Evolutionary conservation across 2,113 vertebrate species (phyloP).

Genomic region (Petroica traversi): DNA sequence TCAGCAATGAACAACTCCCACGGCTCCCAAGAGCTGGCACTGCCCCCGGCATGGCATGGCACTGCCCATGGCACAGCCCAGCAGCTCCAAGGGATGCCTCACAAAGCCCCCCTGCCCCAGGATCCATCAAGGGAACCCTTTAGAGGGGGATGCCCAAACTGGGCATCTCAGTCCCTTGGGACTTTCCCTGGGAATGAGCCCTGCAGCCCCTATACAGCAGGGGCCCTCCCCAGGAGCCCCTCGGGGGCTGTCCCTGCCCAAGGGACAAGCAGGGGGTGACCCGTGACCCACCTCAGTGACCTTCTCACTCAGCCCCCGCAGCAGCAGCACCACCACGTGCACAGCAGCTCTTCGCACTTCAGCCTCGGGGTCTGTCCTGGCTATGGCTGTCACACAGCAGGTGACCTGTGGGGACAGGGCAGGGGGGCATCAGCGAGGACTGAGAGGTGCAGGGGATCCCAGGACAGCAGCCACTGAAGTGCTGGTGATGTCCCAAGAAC

Average conservation of each 20-base stretch:
- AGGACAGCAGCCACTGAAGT: accelerated
- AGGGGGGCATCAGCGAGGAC: neutral
- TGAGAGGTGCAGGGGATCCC: accelerated
- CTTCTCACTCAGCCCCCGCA: slow-evolving; percentile 87
- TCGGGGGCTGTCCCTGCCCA: neutral
- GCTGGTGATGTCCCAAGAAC: neutral
- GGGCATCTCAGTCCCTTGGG: neutral
- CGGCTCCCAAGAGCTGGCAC: neutral
- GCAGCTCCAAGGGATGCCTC: neutral
- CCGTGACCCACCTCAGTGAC: slow-evolving; percentile 83
- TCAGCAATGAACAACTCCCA: neutral
- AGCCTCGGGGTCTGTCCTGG: slow-evolving; percentile 82
- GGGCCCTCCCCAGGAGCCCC: accelerated
- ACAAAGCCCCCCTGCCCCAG: neutral
- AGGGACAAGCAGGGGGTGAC: neutral
- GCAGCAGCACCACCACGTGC: slow-evolving; percentile 85
- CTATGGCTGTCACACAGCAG: slow-evolving; percentile 78
- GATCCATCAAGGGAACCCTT: neutral
- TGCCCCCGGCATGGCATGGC: neutral
- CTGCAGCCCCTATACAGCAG: accelerated
- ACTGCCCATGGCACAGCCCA: neutral
- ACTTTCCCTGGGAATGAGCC: neutral
- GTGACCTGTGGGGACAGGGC: slow-evolving; percentile 60
- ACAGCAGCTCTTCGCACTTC: slow-evolving; percentile 90
- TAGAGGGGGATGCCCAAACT: neutral